Conservation (phyloP, 2,797 vertebrate genomes). For the Danionella dracula region DNA sequence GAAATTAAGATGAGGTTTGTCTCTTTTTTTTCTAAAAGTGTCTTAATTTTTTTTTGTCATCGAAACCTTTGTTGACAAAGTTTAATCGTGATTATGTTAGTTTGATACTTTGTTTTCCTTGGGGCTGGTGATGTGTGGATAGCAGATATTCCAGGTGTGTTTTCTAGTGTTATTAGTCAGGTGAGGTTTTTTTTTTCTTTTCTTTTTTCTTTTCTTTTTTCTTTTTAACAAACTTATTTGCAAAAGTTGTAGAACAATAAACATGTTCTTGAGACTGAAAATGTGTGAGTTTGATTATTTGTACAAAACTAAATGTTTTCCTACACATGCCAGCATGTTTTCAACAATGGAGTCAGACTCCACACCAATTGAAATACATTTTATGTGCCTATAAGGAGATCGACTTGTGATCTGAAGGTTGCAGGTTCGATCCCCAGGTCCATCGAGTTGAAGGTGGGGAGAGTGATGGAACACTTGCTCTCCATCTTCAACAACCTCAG, state of each 20-base stretch:
- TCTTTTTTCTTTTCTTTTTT: no score
- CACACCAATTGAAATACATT: no score
- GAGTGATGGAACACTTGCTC: no score
- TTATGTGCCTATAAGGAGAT: no score
- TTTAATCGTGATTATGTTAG: background rate
- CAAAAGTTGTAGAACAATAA: slow-evolving; percentile 24
- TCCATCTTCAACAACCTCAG: no score
- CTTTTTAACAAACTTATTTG: no score
- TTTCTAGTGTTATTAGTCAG: no score
- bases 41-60: background rate
- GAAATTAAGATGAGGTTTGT: background rate
- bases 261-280: slow-evolving; percentile 5
- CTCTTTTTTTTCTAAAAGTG: background rate
- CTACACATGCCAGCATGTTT: no score
- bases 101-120: background rate
- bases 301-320: background rate
- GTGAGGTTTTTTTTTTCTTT: no score
- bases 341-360: background rate
- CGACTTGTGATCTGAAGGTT: no score
- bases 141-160: background rate
- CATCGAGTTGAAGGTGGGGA: no score
- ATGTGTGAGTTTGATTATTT: slow-evolving; percentile 12
- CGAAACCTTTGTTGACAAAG: background rate
- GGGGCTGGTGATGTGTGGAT: background rate
- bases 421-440: no score